A percentile compares a stretch with the other conserved stretches of the same genome.
These are phyloP conservation scores for Marronus borbonicus DNA, from an alignment of 2,888 invertebrate species.

Conservation along the genomic window DNA sequence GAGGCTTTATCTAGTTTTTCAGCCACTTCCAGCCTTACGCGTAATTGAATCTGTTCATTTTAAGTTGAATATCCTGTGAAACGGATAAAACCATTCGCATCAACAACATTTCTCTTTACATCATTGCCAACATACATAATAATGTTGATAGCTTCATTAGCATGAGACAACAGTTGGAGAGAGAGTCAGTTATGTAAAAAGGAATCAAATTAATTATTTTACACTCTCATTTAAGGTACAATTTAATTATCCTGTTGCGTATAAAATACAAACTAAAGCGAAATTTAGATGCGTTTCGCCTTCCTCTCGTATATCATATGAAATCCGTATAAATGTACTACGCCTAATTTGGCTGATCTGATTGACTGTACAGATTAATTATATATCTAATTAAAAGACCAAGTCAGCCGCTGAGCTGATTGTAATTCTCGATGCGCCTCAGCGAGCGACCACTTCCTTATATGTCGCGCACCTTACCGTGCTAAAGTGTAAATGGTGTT, in stretches of 20 bases:
- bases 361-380: conserved; percentile 69
- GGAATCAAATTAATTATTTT: conserved; percentile 53
- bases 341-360: conserved; percentile 66
- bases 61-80: no score
- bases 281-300: conserved; percentile 49
- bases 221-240: conserved; percentile 52
- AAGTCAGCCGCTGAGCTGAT: conserved; percentile 61
- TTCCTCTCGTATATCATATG: conserved; percentile 41
- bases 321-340: conserved; percentile 46
- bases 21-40: no score
- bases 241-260: conserved; percentile 50
- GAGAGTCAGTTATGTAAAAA: conserved; percentile 50
- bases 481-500: conserved; percentile 68
- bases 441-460: conserved; percentile 63
- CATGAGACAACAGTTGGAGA: conserved; percentile 42
- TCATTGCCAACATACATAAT: conserved; percentile 24
- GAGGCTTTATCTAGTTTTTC: no score
- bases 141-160: conserved; percentile 26
- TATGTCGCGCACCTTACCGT: conserved; percentile 64
- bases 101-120: neutral
- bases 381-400: conserved; percentile 67
- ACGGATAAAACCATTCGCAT: no score
- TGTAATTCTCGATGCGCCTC: conserved; percentile 65
- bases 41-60: no score
- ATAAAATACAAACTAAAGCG: conserved; percentile 43